phyloP scores from a whole-genome alignment of 2,113 vertebrate species.

The Platysternon megacephalum region DNA sequence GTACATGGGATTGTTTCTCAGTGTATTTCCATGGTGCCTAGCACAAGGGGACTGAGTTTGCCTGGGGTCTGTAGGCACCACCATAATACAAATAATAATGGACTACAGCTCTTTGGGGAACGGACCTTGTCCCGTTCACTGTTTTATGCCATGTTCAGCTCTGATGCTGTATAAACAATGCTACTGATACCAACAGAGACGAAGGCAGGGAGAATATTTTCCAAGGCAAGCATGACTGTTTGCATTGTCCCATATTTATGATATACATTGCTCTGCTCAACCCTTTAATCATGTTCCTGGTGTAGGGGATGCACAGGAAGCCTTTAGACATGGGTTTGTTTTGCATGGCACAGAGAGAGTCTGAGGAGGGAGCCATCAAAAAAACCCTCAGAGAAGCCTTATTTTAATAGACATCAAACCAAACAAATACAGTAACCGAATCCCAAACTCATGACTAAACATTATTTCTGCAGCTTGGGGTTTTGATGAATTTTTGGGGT shows the following conservation, averaged over 20 bases:
- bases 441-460: conserved; percentile 63
- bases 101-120: conserved; percentile 64
- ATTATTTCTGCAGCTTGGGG: conserved; percentile 31
- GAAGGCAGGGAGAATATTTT: conserved; percentile 55
- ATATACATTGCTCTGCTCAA: conserved; percentile 12
- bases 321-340: background rate
- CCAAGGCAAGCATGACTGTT: conserved; percentile 56
- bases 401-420: background rate
- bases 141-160: conserved; percentile 73
- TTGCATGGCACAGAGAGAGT: background rate
- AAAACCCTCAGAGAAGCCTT: background rate
- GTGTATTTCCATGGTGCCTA: fast-evolving
- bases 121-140: conserved; percentile 64
- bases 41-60: conserved; percentile 2
- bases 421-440: conserved; percentile 46
- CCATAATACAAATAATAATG: conserved; percentile 56
- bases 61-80: conserved; percentile 40
- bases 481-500: conserved; percentile 35
- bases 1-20: conserved; percentile 23
- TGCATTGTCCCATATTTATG: conserved; percentile 9
- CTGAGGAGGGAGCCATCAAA: background rate
- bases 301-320: fast-evolving
- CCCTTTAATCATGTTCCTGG: background rate
- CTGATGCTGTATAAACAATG: conserved; percentile 68
- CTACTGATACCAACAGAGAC: conserved; percentile 61